Percentiles rank a stretch among this genome's conserved stretches.
phyloP scores from a whole-genome alignment of 2,113 vertebrate genomes.

The Nannobrachium achirus region DNA sequence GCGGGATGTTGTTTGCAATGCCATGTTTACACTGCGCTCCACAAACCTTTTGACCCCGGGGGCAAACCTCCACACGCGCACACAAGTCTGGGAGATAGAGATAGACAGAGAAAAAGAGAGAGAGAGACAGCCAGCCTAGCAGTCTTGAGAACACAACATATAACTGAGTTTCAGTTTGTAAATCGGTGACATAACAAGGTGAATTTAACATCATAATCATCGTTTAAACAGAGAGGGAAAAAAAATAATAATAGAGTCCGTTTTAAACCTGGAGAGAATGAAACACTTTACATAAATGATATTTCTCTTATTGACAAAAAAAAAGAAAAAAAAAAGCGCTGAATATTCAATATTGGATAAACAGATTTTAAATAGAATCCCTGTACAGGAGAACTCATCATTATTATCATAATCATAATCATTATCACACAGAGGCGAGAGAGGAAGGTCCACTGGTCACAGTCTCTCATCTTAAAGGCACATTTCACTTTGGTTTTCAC shows the following conservation, averaged over 20 bases:
- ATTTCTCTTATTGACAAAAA: conserved; percentile 56
- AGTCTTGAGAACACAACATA: conserved; percentile 69
- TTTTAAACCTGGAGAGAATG: conserved; percentile 62
- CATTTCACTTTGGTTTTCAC: too few species aligned
- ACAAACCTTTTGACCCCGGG: too few species aligned
- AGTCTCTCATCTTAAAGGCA: too few species aligned
- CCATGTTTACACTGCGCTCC: too few species aligned
- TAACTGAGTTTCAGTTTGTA: conserved; percentile 47
- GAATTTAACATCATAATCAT: conserved; percentile 65
- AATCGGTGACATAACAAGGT: conserved; percentile 52
- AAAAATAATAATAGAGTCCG: conserved; percentile 40
- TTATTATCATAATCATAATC: conserved; percentile 55
- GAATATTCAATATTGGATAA: conserved; percentile 56
- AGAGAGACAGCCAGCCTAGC: conserved; percentile 64
- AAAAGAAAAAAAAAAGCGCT: neutral
- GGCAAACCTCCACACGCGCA: too few species aligned
- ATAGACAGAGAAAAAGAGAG: conserved; percentile 15
- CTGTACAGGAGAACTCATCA: conserved; percentile 60
- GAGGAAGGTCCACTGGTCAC: too few species aligned
- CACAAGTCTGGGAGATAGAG: neutral
- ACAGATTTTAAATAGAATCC: conserved; percentile 74
- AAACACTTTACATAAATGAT: conserved; percentile 67
- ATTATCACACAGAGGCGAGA: conserved; percentile 38
- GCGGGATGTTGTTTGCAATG: too few species aligned
- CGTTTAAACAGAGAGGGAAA: conserved; percentile 45